A percentile compares a stretch with the other conserved stretches of the same genome.
phyloP scores from a whole-genome alignment of 1,140 invertebrate genomes.

The Carposina sasakii region DNA sequence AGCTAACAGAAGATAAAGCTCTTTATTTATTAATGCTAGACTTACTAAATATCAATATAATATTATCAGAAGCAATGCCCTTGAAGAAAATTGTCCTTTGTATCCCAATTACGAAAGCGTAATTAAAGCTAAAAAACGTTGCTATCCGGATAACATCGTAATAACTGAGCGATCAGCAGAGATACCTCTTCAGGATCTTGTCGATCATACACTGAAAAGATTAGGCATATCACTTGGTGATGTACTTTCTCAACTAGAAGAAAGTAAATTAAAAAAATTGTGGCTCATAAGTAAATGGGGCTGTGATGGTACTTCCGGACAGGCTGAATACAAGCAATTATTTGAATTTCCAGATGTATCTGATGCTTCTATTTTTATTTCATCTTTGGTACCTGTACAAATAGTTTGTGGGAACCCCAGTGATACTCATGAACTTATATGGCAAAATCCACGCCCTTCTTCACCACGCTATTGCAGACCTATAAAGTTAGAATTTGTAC shows the following conservation, averaged over 20 bases:
- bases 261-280: not conserved
- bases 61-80: no score
- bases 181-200: slow-evolving; percentile 22
- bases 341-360: not conserved
- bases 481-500: slow-evolving; percentile 25
- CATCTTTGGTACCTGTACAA: slow-evolving; percentile 17
- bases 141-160: slow-evolving; percentile 11
- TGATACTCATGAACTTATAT: slow-evolving; percentile 16
- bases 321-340: slow-evolving; percentile 20
- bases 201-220: slow-evolving; percentile 19
- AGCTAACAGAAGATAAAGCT: slow-evolving; percentile 9
- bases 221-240: slow-evolving; percentile 22
- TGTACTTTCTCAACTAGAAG: slow-evolving; percentile 36
- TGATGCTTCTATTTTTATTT: slow-evolving; percentile 18
- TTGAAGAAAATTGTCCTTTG: no score
- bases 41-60: slow-evolving; percentile 6
- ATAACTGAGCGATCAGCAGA: slow-evolving; percentile 16
- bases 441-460: slow-evolving; percentile 25
- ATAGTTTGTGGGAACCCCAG: no score
- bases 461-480: slow-evolving; percentile 20
- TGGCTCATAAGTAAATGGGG: slow-evolving; percentile 19
- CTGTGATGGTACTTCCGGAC: slow-evolving; percentile 20
- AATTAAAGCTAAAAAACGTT: slow-evolving; percentile 11
- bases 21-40: slow-evolving; percentile 21
- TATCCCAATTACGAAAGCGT: no score